Evolutionary conservation across 2,113 vertebrate genomes (phyloP).

Genomic region (Rhombomys opimus): DNA sequence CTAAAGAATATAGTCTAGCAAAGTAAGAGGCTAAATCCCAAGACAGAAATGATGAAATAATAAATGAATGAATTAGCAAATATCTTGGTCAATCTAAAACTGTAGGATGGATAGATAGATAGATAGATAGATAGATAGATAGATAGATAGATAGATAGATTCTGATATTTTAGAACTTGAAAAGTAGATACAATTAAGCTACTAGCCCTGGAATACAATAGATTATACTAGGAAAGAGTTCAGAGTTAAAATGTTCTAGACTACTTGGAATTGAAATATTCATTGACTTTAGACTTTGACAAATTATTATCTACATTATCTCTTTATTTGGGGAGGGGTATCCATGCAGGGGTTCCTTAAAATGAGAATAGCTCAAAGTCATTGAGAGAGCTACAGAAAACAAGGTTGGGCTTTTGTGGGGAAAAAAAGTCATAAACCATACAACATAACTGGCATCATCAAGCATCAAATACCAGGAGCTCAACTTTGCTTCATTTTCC

Average conservation of each 20-base stretch:
- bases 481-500: neutral
- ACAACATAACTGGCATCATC: neutral
- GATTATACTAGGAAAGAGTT: slow-evolving; percentile 9
- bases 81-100: slow-evolving; percentile 1
- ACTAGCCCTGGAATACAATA: neutral
- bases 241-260: neutral
- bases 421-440: neutral
- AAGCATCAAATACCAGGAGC: neutral
- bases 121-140: neutral
- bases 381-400: neutral
- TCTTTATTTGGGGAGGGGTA: slow-evolving; percentile 4
- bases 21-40: neutral
- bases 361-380: neutral
- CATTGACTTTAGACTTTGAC: neutral
- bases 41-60: neutral
- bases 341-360: slow-evolving; percentile 33
- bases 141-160: neutral
- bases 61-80: slow-evolving; percentile 13
- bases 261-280: slow-evolving; percentile 42
- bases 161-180: slow-evolving; percentile 37
- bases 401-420: neutral
- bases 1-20: neutral
- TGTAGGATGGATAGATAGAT: neutral
- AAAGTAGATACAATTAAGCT: slow-evolving; percentile 18
- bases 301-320: slow-evolving; percentile 1